These are phyloP conservation scores for Tipula vernalis DNA, from an alignment of 2,888 invertebrate species.

Conservation along the genomic window DNA sequence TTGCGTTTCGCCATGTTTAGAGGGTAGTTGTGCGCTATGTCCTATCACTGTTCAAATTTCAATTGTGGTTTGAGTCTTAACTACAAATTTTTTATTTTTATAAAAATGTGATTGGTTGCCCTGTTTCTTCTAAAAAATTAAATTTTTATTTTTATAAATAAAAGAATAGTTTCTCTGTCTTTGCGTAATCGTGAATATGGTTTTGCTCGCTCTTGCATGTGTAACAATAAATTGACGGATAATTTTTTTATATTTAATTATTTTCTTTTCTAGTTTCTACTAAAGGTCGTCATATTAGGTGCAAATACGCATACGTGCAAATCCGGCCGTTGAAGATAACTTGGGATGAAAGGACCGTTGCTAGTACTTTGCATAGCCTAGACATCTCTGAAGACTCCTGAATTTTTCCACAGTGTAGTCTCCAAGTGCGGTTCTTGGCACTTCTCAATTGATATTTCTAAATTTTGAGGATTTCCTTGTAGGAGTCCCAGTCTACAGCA, in stretches of 20 bases:
- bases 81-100: background rate
- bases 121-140: background rate
- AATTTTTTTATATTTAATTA: background rate
- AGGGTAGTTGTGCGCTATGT: no score
- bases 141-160: background rate
- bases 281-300: background rate
- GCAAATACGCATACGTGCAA: background rate
- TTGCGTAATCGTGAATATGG: background rate
- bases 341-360: no score
- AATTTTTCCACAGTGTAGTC: no score
- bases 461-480: no score
- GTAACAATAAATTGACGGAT: background rate
- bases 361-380: no score
- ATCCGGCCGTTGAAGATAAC: no score
- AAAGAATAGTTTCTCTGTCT: background rate
- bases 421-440: no score
- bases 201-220: background rate
- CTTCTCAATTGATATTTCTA: no score
- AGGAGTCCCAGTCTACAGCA: no score
- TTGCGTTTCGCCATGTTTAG: no score
- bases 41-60: background rate
- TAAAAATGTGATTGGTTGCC: background rate
- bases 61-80: background rate
- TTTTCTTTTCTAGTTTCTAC: background rate
- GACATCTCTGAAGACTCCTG: no score